Base-by-base conservation (phyloP, 2,888 invertebrate genomes). In the Mythimna albipuncta region DNA sequence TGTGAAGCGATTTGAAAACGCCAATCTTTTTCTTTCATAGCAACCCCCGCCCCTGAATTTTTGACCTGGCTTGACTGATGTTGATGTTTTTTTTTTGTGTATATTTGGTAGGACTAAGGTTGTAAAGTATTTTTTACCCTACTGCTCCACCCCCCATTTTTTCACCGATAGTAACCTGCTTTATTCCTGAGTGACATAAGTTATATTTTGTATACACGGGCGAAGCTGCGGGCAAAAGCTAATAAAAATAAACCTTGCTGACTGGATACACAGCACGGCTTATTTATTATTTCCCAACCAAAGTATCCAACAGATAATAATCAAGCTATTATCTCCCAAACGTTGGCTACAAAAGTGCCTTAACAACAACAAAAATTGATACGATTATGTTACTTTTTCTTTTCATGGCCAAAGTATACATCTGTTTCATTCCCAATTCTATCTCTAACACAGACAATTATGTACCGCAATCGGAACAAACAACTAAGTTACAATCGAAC, bases 401-500 rank as follows among this genome's bases (percentile, higher is more conserved):
- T 64, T 58, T 57, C 59, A 50, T 68, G 59, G 41, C 44, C 61
- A n/a, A 41, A 54, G 55, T 57, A 72, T 64, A 72, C 69, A 83
- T 83, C 69, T 68, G 74, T 68, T 72, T 57, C 19, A 71, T 75
- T 61, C 57, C 55, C 35, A 35, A 72, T 80, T 81, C 68, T 64
- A 65, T 75, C 59, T 68, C 59, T 57, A 81, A 73, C 64, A 70
- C 26, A 70, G 57, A 63, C 69, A 76, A 75, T 83, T 68, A 82
- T 72, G 63, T 83, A 73, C 81, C 74, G 70, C 82, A 80, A 66
- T 82, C 50, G 59, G 77, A 79, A 70, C 79, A 72, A 85, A 85
- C 83, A 77, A 82, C 80, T 64, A 75, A 81, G 72, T 81, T 70
- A 80, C 77, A 72, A 75, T 81, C 71, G 68, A 82, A 85, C 75